A percentile compares a stretch with the other conserved stretches of the same genome.
Conservation (phyloP, 2,888 invertebrate species). For the Altica lythri region DNA sequence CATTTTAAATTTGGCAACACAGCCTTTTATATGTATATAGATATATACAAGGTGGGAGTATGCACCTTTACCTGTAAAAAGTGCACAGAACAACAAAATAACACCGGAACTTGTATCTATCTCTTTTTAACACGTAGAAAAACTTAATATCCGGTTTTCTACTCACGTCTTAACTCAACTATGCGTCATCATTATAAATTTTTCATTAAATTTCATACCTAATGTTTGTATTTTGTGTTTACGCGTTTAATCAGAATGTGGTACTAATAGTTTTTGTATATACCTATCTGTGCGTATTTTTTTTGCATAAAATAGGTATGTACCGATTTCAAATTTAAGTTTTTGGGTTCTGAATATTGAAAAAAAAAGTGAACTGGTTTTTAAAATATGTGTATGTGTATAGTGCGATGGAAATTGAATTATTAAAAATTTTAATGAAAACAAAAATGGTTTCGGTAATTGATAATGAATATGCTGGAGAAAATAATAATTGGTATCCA, state of each 20-base stretch:
- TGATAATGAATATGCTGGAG: constrained; percentile 4
- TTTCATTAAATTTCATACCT: constrained; percentile 17
- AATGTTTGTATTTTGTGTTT: constrained; percentile 20
- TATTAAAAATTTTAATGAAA: constrained; percentile 1
- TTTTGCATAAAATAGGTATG: no score
- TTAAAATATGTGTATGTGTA: constrained; percentile 8
- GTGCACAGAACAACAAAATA: constrained; percentile 2
- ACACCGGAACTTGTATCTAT: constrained; percentile 11
- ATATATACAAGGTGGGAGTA: constrained; percentile 21
- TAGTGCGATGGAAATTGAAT: constrained; percentile 12
- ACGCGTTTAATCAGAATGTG: constrained; percentile 1
- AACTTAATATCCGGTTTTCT: constrained; percentile 13
- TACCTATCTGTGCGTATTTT: no score
- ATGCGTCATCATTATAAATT: constrained; percentile 22
- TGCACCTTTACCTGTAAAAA: constrained; percentile 19
- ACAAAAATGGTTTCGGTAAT: constrained; percentile 18
- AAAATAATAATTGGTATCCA: constrained; percentile 17
- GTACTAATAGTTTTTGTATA: no score
- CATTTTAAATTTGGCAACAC: no score
- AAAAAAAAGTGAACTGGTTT: no score
- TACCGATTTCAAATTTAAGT: background rate
- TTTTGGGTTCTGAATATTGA: constrained; percentile 1
- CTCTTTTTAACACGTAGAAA: constrained; percentile 19
- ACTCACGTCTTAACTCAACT: constrained; percentile 19
- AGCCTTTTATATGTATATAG: no score